Conservation (phyloP, 1,140 invertebrate genomes). For the Coelopa frigida region DNA sequence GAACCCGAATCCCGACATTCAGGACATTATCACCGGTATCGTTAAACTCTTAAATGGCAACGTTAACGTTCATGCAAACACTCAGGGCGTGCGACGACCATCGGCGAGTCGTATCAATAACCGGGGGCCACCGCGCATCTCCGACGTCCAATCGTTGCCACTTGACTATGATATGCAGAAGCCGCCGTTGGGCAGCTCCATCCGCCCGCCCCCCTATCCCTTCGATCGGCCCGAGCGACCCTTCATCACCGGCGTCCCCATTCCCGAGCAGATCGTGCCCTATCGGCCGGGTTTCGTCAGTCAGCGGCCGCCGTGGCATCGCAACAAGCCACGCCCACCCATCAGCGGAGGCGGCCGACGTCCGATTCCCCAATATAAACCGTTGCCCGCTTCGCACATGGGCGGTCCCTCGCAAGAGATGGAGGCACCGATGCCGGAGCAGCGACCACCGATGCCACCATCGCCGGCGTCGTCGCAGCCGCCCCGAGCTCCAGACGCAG, state of each 20-base stretch:
- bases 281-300: constrained; percentile 47
- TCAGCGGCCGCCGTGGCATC: constrained; percentile 55
- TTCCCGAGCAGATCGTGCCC: constrained; percentile 68
- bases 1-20: constrained; percentile 65
- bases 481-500: background rate
- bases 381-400: constrained; percentile 41
- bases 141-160: constrained; percentile 61
- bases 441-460: constrained; percentile 23
- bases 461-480: constrained; percentile 3
- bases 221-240: constrained; percentile 58
- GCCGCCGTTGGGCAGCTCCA: constrained; percentile 39
- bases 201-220: constrained; percentile 53
- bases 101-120: constrained; percentile 75
- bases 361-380: constrained; percentile 51
- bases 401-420: constrained; percentile 11
- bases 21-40: constrained; percentile 85
- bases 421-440: constrained; percentile 16
- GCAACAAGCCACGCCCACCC: constrained; percentile 48
- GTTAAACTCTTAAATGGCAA: constrained; percentile 83
- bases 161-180: constrained; percentile 60
- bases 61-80: constrained; percentile 70
- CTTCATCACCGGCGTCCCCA: constrained; percentile 59
- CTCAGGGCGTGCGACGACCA: constrained; percentile 49
- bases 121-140: constrained; percentile 73
- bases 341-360: constrained; percentile 41